Percentiles rank a stretch among this genome's conserved stretches.
phyloP scores from a whole-genome alignment of 2,113 vertebrate genomes.

The Ariopsis seemanni region DNA sequence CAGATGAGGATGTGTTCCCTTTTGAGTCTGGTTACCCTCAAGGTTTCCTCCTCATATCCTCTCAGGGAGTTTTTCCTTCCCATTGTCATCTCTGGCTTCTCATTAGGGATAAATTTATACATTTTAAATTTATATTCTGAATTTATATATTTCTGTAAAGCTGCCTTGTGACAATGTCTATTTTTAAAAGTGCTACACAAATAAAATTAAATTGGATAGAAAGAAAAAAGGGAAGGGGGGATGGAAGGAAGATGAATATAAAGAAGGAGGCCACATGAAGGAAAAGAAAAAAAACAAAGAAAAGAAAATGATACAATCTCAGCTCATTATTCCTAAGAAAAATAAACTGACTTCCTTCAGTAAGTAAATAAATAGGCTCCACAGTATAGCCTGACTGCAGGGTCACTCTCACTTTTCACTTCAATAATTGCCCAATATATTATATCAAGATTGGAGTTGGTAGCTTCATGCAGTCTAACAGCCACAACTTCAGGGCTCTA shows the following conservation, averaged over 20 bases:
- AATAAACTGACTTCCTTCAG: background rate
- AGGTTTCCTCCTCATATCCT: too few species aligned
- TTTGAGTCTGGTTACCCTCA: too few species aligned
- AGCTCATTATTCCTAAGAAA: background rate
- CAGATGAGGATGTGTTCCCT: too few species aligned
- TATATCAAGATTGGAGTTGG: background rate
- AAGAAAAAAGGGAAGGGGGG: background rate
- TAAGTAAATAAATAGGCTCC: background rate
- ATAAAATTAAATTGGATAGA: too few species aligned
- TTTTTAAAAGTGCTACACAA: too few species aligned
- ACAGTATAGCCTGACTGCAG: background rate
- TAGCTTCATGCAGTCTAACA: background rate
- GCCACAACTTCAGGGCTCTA: background rate
- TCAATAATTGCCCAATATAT: slow-evolving; percentile 13
- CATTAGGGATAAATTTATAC: too few species aligned
- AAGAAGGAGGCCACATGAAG: background rate
- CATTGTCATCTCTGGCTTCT: too few species aligned
- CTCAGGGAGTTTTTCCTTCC: too few species aligned
- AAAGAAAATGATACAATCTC: background rate
- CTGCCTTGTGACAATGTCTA: too few species aligned
- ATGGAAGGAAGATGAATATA: background rate
- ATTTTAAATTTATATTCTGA: too few species aligned
- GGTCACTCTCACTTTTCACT: slow-evolving; percentile 9
- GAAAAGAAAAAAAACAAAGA: background rate
- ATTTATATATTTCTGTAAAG: too few species aligned